Percentiles rank a stretch among this genome's conserved stretches.
These are phyloP conservation scores for Hyles euphorbiae DNA, from an alignment of 1,140 invertebrate species.

Conservation along the genomic window DNA sequence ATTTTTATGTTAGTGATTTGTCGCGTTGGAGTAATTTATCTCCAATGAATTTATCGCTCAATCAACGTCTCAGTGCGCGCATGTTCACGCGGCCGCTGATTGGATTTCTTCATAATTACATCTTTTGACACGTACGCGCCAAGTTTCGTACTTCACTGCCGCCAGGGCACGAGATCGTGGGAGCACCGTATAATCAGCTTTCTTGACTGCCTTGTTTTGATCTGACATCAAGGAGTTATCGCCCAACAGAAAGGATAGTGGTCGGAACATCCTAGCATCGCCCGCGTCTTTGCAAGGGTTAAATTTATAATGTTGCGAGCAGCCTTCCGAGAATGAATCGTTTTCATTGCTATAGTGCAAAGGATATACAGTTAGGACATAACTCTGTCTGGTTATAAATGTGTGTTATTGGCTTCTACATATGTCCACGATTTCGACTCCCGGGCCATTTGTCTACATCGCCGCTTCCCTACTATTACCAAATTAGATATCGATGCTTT, in stretches of 20 bases:
- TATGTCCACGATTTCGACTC: too few relatives aligned
- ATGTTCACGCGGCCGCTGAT: conserved; percentile 56
- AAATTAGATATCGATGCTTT: too few relatives aligned
- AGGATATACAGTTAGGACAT: neutral
- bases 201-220: conserved; percentile 68
- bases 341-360: too few relatives aligned
- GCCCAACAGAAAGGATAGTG: conserved; percentile 9
- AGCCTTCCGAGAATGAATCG: too few relatives aligned
- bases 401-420: too few relatives aligned
- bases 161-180: conserved; percentile 66
- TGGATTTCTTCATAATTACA: conserved; percentile 75
- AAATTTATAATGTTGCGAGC: too few relatives aligned
- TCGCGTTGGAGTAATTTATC: conserved; percentile 69
- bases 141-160: conserved; percentile 68
- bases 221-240: conserved; percentile 44
- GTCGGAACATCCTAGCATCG: too few relatives aligned
- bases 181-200: conserved; percentile 72
- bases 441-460: too few relatives aligned
- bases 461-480: too few relatives aligned
- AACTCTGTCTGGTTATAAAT: too few relatives aligned
- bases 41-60: conserved; percentile 72
- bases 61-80: conserved; percentile 65
- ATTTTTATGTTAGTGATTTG: conserved; percentile 54
- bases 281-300: too few relatives aligned
- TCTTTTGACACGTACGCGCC: conserved; percentile 73